phyloP scores from a whole-genome alignment of 2,888 invertebrate genomes.

The Cabera pusaria region DNA sequence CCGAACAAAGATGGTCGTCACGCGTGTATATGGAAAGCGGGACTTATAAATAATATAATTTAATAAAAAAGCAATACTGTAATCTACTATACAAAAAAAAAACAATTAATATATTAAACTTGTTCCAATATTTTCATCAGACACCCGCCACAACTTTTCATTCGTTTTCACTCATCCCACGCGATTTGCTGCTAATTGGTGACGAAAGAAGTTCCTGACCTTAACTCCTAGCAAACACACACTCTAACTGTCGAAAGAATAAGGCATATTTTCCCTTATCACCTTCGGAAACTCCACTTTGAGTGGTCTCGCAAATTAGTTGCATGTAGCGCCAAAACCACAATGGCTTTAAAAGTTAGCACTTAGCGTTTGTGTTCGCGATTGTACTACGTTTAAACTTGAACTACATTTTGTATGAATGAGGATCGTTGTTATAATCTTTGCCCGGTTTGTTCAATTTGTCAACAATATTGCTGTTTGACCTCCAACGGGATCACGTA shows the following conservation, averaged over 20 bases:
- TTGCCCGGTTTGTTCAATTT: conserved; percentile 31
- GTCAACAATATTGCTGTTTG: neutral
- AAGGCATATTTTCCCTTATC: conserved; percentile 17
- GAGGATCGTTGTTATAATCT: conserved; percentile 38
- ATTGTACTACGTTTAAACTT: conserved; percentile 70
- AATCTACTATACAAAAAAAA: too few species aligned
- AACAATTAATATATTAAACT: too few species aligned
- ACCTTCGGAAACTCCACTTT: conserved; percentile 19
- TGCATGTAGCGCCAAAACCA: conserved; percentile 51
- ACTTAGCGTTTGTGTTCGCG: conserved; percentile 44
- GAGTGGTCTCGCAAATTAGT: conserved; percentile 47
- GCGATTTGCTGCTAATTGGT: conserved; percentile 51
- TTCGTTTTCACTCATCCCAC: conserved; percentile 44
- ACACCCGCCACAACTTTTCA: too few species aligned
- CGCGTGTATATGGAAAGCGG: too few species aligned
- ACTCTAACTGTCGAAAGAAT: neutral
- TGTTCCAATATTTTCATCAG: too few species aligned
- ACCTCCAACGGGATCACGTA: too few species aligned
- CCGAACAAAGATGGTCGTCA: too few species aligned
- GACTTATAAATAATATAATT: too few species aligned
- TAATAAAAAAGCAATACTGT: too few species aligned
- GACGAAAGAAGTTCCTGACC: conserved; percentile 49
- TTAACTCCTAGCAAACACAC: conserved; percentile 37
- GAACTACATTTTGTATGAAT: conserved; percentile 69
- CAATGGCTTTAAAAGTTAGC: conserved; percentile 33